These are phyloP conservation scores for Palloptera scutellata DNA, from an alignment of 2,888 invertebrate genomes.

Conservation along the genomic window DNA sequence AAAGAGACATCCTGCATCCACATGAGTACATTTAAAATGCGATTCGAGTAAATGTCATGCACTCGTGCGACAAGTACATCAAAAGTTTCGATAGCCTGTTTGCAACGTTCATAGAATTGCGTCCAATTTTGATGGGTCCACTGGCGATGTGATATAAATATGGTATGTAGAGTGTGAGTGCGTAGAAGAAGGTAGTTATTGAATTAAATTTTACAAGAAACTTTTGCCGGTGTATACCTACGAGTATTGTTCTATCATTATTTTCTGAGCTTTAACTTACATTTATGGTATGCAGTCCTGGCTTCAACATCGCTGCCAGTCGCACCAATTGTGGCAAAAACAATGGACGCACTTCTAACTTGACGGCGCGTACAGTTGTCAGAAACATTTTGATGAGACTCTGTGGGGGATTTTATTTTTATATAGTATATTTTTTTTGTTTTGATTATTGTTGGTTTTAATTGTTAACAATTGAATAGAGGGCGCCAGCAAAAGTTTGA, in stretches of 20 bases:
- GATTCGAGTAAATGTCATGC: conserved; percentile 88
- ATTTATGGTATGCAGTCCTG: conserved; percentile 79
- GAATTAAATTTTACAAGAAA: neutral
- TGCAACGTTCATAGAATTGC: conserved; percentile 77
- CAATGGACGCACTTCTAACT: conserved; percentile 87
- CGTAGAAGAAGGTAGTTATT: neutral
- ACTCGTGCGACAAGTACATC: conserved; percentile 79
- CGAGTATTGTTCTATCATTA: neutral
- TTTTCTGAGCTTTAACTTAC: conserved; percentile 46
- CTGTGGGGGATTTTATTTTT: conserved; percentile 66
- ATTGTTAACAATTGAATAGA: too few relatives aligned
- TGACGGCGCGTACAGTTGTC: conserved; percentile 76
- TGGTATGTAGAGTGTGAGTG: neutral
- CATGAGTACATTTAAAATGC: conserved; percentile 85
- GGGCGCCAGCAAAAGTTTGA: too few relatives aligned
- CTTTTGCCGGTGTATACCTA: neutral
- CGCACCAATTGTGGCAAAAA: conserved; percentile 87
- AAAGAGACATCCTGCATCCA: conserved; percentile 88
- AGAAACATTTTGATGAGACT: conserved; percentile 81
- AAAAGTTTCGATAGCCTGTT: conserved; percentile 81
- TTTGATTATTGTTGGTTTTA: too few relatives aligned
- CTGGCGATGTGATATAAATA: conserved; percentile 41
- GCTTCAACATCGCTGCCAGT: conserved; percentile 81
- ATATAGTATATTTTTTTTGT: too few relatives aligned
- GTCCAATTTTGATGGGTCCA: conserved; percentile 90